Percentiles rank a stretch among this genome's conserved stretches.
Conservation (phyloP, 1,140 invertebrate species). For the Lysiphlebus fabarum region DNA sequence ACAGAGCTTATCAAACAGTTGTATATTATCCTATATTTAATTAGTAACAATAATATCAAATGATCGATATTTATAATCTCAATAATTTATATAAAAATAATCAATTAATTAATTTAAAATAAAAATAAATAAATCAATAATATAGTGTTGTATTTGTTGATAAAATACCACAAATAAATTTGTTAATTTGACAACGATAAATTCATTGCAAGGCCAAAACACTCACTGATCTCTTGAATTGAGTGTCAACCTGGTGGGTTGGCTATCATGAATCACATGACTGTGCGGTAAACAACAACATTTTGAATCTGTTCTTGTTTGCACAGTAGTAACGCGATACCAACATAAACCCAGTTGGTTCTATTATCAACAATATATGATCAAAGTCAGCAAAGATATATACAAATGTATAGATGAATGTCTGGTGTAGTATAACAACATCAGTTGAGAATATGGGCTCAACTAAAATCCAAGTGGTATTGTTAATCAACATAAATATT, state of each 20-base stretch:
- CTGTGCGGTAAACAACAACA: constrained; percentile 17
- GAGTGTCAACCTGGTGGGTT: background rate
- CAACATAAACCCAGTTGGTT: too few relatives aligned
- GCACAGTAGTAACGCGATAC: too few relatives aligned
- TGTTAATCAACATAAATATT: constrained; percentile 41
- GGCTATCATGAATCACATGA: constrained; percentile 17
- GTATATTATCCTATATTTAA: background rate
- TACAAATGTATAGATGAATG: too few relatives aligned
- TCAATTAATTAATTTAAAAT: too few relatives aligned
- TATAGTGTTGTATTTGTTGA: background rate
- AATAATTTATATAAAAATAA: too few relatives aligned
- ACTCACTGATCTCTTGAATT: constrained; percentile 8
- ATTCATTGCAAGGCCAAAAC: too few relatives aligned
- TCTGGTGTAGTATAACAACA: constrained; percentile 11
- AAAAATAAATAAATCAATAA: too few relatives aligned
- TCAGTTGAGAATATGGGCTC: constrained; percentile 9
- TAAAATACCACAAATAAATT: background rate
- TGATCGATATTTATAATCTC: background rate
- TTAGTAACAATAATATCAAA: constrained; percentile 1
- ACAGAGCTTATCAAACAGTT: constrained; percentile 4
- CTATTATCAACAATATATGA: too few relatives aligned
- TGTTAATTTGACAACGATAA: too few relatives aligned
- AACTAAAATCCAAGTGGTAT: constrained; percentile 21
- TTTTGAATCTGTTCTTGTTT: background rate
- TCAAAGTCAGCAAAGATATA: too few relatives aligned